Base-by-base conservation (phyloP, 1,140 invertebrate species). In the Carposina sasakii region DNA sequence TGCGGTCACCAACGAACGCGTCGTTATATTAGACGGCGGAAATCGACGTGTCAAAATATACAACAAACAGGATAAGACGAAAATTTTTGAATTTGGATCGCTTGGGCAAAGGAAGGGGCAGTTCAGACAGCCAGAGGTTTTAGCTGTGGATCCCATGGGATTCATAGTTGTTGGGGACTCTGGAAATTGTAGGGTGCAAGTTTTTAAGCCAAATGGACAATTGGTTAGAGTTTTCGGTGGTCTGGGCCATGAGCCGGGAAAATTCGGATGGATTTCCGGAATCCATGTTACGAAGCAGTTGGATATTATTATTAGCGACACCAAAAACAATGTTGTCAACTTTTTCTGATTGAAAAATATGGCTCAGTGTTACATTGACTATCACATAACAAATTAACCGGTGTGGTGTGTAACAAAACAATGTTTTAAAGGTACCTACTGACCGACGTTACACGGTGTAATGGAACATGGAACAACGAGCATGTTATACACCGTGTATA, bases 131-230 rank as follows among this genome's bases (percentile, higher is more conserved):
- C 90, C 91, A 1, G 90, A 91, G 71, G 89, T 90, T 0, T 73
- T 94, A 12, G 87, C 90, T 0, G 87, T 93, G 0, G 93, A 94
- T 69, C 85, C 86, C 1, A 67, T 90, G 61, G 92, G 92, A 2
- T 92, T 92, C 64, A 90, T 94, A 39, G 71, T 92, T 2, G 92
- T 94, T 0, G 93, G 91, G 0, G 93, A 94, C 67, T 90, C 90
- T 12, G 93, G 92, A 1, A 94, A 94, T 71, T 90, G 90, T 37
- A 84, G 93, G 17, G 86, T 94, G 6, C 92, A 94, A 73, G 87
- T 94, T 10, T 94, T 94, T 67, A 86, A 89, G 41, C 85, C 87
- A 0, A 87, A 89, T 43, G 90, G 91, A 19, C 83, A 87, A 44
- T 81, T 91, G 19, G 81, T 93, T 2, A 85, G 89, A 49, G 86